Evolutionary conservation across 2,113 vertebrate species (phyloP).

Genomic region (Eurypyga helias): DNA sequence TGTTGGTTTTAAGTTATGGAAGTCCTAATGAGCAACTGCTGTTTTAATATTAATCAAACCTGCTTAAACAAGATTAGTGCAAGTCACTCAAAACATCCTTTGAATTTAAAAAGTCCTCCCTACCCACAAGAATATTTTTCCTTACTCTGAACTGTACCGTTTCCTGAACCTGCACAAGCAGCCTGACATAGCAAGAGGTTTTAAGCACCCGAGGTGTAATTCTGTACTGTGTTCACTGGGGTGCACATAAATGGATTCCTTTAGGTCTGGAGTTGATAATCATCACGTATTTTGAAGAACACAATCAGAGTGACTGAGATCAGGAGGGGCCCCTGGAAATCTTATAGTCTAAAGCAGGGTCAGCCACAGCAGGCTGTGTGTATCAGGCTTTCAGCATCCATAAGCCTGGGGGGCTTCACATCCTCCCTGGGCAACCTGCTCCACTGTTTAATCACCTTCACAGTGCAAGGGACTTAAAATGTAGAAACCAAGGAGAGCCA

Average conservation of each 20-base stretch:
- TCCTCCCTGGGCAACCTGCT: neutral
- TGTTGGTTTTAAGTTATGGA: neutral
- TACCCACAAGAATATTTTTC: neutral
- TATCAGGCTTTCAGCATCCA: neutral
- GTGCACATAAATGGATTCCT: neutral
- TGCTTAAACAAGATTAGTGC: neutral
- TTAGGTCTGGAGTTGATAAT: neutral
- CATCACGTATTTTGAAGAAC: neutral
- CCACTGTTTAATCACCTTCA: neutral
- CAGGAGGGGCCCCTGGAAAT: neutral
- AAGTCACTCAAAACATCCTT: neutral
- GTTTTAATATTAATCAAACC: neutral
- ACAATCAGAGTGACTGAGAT: neutral
- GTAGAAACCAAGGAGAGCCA: neutral
- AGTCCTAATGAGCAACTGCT: neutral
- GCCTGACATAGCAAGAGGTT: neutral
- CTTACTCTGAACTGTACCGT: neutral
- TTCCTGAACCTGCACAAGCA: neutral
- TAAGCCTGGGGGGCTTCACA: neutral
- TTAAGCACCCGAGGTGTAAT: neutral
- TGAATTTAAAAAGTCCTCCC: neutral
- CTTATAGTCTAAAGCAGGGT: neutral
- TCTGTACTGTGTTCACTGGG: neutral
- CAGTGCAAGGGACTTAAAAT: neutral
- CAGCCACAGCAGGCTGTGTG: neutral